Conservation (phyloP, 2,888 invertebrate species). For the Trichopria drosophilae region DNA sequence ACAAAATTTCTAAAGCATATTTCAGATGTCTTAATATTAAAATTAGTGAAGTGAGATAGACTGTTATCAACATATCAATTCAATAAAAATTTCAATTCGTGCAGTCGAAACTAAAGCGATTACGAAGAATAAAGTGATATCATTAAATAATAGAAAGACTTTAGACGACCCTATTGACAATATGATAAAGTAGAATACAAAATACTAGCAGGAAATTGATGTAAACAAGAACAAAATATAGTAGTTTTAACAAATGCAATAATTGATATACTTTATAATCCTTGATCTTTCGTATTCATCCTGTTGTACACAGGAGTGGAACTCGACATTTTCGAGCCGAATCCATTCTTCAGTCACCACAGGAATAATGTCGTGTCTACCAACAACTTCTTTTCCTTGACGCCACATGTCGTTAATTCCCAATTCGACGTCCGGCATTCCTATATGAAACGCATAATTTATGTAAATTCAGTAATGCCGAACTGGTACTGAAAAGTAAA, state of each 20-base stretch:
- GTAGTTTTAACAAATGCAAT: not conserved
- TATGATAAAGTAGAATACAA: too few relatives aligned
- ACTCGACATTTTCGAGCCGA: slow-evolving; percentile 88
- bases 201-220: too few relatives aligned
- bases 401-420: slow-evolving; percentile 96
- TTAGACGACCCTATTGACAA: too few relatives aligned
- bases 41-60: not conserved
- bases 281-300: slow-evolving; percentile 84
- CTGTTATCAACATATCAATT: not conserved
- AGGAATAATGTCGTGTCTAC: slow-evolving; percentile 98
- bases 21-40: slow-evolving; percentile 14
- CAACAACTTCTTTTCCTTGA: slow-evolving; percentile 99
- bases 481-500: too few relatives aligned
- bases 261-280: slow-evolving; percentile 73
- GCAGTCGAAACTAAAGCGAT: too few relatives aligned
- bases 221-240: not conserved
- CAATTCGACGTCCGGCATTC: slow-evolving; percentile 94
- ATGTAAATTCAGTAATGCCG: not conserved
- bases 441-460: slow-evolving; percentile 54
- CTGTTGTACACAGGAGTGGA: slow-evolving; percentile 91
- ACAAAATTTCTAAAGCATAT: not conserved
- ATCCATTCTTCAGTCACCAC: slow-evolving; percentile 99
- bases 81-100: not conserved
- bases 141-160: too few relatives aligned
- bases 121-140: too few relatives aligned